Base-by-base conservation (phyloP, 2,888 invertebrate species). In the Eurytoma adleriae region DNA sequence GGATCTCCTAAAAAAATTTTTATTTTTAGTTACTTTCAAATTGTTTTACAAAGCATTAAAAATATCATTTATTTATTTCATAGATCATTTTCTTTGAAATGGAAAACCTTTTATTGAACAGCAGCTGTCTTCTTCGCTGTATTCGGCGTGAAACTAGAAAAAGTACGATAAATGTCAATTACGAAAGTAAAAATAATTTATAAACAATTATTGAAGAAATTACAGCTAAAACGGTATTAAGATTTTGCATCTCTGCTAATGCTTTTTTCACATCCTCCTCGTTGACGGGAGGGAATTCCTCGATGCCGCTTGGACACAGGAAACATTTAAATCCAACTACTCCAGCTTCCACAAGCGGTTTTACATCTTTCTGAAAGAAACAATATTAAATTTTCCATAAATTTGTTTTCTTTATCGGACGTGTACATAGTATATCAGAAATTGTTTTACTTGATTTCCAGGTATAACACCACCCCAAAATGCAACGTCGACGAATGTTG, bases 381-480 rank as follows among this genome's bases (percentile, higher is more conserved):
- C 62, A 40, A 68, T 59, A 64, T 64, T 2, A 54, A 30, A 40
- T 20, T 61, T 2, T 40, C 14, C 30, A 64, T 54, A 52, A 57
- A 57, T 67, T 64, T 10, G 12, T 4, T 66, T 62, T 50, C 12
- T 48, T 50, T 72, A 16, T 4, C 5, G 18, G 20, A 54, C 0
- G 5, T 40, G 56, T 40, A 24, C 24, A 2, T 57, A 59, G 40
- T 48, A 14, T 75, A 18, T 82, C 4, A 40, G 7, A 40, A 40
- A n/a, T 30, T 14, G 48, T 40, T 24, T 85, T 88, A 94, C 94
- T 88, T 93, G 90, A 89, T 95, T 95, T 79, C 92, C 93, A 0
- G 94, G 94, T 68, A 95, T 92, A 0, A 95, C 92, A n/a, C 95
- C 95, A n/a, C 95, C 95, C 95, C 95, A 96, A 89, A 95, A 95